phyloP scores from a whole-genome alignment of 2,888 invertebrate species.

The Scaptomyza flava region DNA sequence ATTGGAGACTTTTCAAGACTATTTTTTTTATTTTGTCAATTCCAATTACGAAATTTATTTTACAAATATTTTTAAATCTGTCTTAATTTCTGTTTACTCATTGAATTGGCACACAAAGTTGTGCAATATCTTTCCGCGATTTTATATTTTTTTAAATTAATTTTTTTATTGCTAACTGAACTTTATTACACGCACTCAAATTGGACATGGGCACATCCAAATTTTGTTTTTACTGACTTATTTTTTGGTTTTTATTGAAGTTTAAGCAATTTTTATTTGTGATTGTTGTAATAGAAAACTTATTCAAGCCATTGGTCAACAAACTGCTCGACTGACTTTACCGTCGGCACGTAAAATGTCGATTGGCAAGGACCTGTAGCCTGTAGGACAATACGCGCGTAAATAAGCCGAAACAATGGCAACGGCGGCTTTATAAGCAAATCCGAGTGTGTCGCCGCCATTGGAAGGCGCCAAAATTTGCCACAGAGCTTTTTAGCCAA shows the following conservation, averaged over 20 bases:
- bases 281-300: background rate
- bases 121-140: conserved; percentile 7
- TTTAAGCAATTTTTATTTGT: conserved; percentile 27
- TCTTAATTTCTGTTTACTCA: too few relatives aligned
- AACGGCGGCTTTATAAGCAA: conserved; percentile 53
- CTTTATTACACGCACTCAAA: conserved; percentile 22
- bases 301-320: background rate
- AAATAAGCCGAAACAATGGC: conserved; percentile 69
- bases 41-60: too few relatives aligned
- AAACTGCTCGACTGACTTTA: conserved; percentile 4
- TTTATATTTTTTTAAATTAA: conserved; percentile 4
- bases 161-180: conserved; percentile 6
- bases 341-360: conserved; percentile 19
- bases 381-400: conserved; percentile 59
- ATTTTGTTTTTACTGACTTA: conserved; percentile 13
- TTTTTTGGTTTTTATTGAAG: conserved; percentile 5
- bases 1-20: conserved; percentile 11
- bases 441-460: conserved; percentile 35
- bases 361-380: conserved; percentile 14
- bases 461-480: conserved; percentile 69
- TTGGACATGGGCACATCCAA: conserved; percentile 18
- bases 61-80: too few relatives aligned
- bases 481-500: conserved; percentile 53
- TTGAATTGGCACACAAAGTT: too few relatives aligned
- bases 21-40: background rate